phyloP scores from a whole-genome alignment of 92 coral and sea anemone species.

The Parazoanthus darwini region DNA sequence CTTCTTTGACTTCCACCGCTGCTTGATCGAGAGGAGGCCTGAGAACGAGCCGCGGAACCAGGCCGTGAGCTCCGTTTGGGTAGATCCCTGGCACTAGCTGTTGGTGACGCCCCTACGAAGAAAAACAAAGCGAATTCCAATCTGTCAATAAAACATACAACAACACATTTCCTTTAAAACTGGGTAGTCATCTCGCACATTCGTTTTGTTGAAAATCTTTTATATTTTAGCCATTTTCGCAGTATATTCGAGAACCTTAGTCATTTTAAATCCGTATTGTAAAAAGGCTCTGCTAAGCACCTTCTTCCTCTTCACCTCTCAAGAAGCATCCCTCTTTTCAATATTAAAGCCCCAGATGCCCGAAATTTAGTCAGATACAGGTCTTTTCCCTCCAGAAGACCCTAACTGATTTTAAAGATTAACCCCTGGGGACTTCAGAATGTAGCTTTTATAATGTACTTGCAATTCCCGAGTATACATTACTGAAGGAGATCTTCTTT shows the following conservation, averaged over 20 bases:
- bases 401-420: too few relatives aligned
- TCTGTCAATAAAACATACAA: not conserved
- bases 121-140: not conserved
- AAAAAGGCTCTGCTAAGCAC: not conserved
- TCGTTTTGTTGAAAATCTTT: too few relatives aligned
- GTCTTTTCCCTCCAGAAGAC: too few relatives aligned
- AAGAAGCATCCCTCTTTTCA: too few relatives aligned
- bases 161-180: too few relatives aligned
- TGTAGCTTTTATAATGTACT: too few relatives aligned
- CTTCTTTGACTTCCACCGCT: constrained; percentile 78
- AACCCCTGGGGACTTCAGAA: too few relatives aligned
- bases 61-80: constrained; percentile 75
- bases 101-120: constrained; percentile 69
- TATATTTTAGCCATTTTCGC: not conserved
- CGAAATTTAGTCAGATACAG: too few relatives aligned
- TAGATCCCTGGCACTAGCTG: constrained; percentile 72
- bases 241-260: not conserved
- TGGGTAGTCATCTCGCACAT: not conserved
- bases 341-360: too few relatives aligned
- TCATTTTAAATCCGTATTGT: not conserved
- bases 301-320: too few relatives aligned
- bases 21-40: constrained; percentile 83
- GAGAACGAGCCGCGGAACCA: constrained; percentile 81
- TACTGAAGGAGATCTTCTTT: too few relatives aligned
- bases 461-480: too few relatives aligned